Evolutionary conservation across 2,113 vertebrate species (phyloP).

Genomic region (Epinephelus moara): DNA sequence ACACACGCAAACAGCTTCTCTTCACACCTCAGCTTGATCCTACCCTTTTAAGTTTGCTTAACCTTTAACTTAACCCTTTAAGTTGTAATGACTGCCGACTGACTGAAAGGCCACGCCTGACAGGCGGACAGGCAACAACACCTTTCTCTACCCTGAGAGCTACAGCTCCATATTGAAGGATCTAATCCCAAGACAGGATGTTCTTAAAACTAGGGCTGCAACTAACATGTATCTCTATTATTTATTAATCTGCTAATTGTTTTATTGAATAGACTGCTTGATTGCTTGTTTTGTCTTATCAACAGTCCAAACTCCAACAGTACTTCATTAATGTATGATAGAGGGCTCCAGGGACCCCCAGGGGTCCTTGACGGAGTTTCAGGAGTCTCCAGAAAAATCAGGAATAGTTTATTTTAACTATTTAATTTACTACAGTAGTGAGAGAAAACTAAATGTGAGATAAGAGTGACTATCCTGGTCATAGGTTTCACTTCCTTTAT

Average conservation of each 20-base stretch:
- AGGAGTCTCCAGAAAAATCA: too few species aligned
- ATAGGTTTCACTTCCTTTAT: too few species aligned
- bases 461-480: too few species aligned
- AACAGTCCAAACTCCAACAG: background rate
- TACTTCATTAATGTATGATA: background rate
- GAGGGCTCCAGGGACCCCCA: too few species aligned
- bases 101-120: background rate
- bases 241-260: background rate
- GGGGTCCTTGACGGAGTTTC: too few species aligned
- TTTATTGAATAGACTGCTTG: background rate
- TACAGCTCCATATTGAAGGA: background rate
- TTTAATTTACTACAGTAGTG: too few species aligned
- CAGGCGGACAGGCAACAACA: background rate
- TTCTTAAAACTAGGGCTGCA: background rate
- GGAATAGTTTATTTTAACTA: too few species aligned
- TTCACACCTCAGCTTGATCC: constrained; percentile 11
- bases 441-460: too few species aligned
- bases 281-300: background rate
- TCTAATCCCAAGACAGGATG: background rate
- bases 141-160: background rate
- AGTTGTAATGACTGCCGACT: background rate
- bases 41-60: background rate
- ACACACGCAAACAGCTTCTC: background rate
- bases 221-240: background rate
- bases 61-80: constrained; percentile 24